phyloP scores from a whole-genome alignment of 2,888 invertebrate genomes.

The Ormyrus nitidulus region DNA sequence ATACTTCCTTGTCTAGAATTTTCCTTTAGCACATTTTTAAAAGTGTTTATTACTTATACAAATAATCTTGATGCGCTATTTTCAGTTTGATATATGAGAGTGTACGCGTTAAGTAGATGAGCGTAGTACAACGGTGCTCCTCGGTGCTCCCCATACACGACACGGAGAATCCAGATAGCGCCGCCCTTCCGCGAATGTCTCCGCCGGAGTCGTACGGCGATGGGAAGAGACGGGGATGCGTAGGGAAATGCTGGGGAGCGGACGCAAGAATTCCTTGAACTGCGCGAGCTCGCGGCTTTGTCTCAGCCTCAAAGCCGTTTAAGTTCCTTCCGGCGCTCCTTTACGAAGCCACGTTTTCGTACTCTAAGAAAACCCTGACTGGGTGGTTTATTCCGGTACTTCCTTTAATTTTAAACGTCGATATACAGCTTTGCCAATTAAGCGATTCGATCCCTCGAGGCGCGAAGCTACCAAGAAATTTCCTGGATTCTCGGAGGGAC shows the following conservation, averaged over 20 bases:
- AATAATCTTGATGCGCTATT: too few relatives aligned
- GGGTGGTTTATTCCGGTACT: not conserved
- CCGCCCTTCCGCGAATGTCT: conserved; percentile 9
- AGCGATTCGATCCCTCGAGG: not conserved
- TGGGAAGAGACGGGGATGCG: conserved; percentile 18
- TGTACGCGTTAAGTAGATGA: too few relatives aligned
- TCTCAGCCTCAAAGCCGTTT: conserved; percentile 43
- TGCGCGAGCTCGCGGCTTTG: conserved; percentile 19
- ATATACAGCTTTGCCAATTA: conserved; percentile 6
- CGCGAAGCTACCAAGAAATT: conserved; percentile 6
- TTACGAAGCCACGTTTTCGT: not conserved
- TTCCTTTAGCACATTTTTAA: too few relatives aligned
- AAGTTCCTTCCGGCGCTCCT: conserved; percentile 9
- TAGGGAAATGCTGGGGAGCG: conserved; percentile 17
- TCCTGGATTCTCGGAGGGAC: not conserved
- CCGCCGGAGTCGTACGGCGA: not conserved
- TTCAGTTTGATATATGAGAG: too few relatives aligned
- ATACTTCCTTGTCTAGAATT: too few relatives aligned
- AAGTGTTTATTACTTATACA: too few relatives aligned
- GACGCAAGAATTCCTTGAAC: conserved; percentile 27
- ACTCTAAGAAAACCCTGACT: not conserved
- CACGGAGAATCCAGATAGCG: conserved; percentile 12
- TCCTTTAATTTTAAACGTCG: not conserved
- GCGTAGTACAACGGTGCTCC: too few relatives aligned
- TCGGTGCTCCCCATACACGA: not conserved